Percentiles rank a stretch among this genome's conserved stretches.
Evolutionary conservation across 2,888 invertebrate genomes (phyloP).

Genomic region (Acrocera orbiculus): DNA sequence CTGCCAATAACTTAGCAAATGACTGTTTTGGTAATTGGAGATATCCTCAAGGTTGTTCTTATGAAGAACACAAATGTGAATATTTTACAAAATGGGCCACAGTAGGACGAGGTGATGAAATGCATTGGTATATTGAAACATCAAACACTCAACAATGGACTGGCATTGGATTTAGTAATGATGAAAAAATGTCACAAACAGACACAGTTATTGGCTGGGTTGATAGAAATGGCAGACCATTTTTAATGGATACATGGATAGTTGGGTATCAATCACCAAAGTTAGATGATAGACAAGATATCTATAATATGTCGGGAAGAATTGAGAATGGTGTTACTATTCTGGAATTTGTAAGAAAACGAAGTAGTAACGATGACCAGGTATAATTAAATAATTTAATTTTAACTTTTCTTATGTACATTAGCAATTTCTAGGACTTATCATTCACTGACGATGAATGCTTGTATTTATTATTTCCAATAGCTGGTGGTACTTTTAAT

Average conservation of each 20-base stretch:
- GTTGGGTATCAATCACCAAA: slow-evolving; percentile 58
- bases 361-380: slow-evolving; percentile 48
- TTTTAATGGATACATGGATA: slow-evolving; percentile 80
- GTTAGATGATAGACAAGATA: slow-evolving; percentile 56
- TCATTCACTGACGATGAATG: slow-evolving; percentile 69
- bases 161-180: slow-evolving; percentile 73
- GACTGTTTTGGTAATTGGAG: slow-evolving; percentile 66
- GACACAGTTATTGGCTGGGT: slow-evolving; percentile 83
- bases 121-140: slow-evolving; percentile 64
- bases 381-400: slow-evolving; percentile 10
- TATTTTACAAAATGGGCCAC: slow-evolving; percentile 71
- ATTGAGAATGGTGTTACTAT: slow-evolving; percentile 60
- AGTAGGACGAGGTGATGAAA: slow-evolving; percentile 47
- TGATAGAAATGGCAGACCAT: slow-evolving; percentile 58
- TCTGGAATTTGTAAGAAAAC: slow-evolving; percentile 59
- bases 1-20: no score
- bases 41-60: slow-evolving; percentile 49
- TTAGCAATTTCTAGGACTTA: slow-evolving; percentile 39
- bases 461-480: slow-evolving; percentile 72
- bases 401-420: not conserved
- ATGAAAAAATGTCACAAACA: slow-evolving; percentile 73
- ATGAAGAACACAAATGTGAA: slow-evolving; percentile 49
- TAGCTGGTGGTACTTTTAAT: slow-evolving; percentile 66
- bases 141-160: slow-evolving; percentile 70
- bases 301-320: slow-evolving; percentile 48